Percentiles rank a stretch among this genome's conserved stretches.
Evolutionary conservation across 2,888 invertebrate genomes (phyloP).

Genomic region (Stenodema calcarata): DNA sequence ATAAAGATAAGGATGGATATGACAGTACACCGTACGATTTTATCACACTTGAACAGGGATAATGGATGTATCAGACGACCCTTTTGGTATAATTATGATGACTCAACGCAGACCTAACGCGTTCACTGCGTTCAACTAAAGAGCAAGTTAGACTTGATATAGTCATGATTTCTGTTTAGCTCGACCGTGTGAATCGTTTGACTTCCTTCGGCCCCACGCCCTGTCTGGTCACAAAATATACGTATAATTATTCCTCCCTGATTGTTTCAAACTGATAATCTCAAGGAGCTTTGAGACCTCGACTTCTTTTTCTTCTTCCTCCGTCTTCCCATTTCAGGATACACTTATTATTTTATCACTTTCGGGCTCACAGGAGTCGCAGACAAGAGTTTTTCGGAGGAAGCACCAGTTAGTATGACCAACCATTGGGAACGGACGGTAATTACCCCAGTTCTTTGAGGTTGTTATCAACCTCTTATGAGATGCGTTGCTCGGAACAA

Average conservation of each 20-base stretch:
- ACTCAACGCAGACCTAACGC: too few species aligned
- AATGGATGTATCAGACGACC: too few species aligned
- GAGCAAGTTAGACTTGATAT: not conserved
- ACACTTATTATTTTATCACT: constrained; percentile 37
- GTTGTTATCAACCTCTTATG: not conserved
- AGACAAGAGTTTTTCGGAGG: not conserved
- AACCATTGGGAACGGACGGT: constrained; percentile 26
- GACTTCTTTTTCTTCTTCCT: not conserved
- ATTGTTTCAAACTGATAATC: constrained; percentile 20
- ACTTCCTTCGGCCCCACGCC: not conserved
- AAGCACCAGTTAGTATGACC: constrained; percentile 13
- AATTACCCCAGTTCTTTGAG: not conserved
- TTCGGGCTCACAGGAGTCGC: not conserved
- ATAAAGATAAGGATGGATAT: too few species aligned
- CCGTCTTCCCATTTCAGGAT: not conserved
- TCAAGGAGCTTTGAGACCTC: not conserved
- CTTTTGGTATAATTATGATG: too few species aligned
- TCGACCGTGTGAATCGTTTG: not conserved
- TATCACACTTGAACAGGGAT: too few species aligned
- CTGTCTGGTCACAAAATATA: not conserved
- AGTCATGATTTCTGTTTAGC: not conserved
- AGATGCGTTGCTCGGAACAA: not conserved
- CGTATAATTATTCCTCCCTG: constrained; percentile 5
- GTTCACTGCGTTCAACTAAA: not conserved
- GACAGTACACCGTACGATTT: too few species aligned